Conservation (phyloP, 2,113 vertebrate genomes). For the Athene cunicularia region DNA sequence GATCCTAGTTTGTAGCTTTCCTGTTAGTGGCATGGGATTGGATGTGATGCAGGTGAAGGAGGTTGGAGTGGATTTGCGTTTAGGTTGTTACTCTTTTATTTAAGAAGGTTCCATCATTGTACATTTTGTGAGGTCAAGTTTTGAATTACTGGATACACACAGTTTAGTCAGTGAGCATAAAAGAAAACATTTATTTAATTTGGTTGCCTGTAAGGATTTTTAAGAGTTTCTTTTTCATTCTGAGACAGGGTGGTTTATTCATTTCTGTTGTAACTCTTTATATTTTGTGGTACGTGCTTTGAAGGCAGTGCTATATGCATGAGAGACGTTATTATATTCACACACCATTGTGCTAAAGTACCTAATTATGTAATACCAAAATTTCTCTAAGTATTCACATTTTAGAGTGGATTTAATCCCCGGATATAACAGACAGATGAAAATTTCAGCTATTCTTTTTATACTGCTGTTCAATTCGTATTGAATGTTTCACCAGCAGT, state of each 20-base stretch:
- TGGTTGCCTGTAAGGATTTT: not conserved
- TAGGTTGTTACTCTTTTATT: not conserved
- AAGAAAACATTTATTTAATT: not conserved
- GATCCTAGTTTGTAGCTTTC: not conserved
- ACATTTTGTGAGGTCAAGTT: not conserved
- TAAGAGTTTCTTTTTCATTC: not conserved
- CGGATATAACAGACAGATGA: not conserved
- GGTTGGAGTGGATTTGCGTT: fast-evolving
- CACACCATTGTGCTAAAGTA: not conserved
- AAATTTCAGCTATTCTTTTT: not conserved
- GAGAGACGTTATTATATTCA: not conserved
- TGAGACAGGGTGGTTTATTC: not conserved
- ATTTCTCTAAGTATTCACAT: not conserved
- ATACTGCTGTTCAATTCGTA: not conserved
- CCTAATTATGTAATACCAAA: not conserved
- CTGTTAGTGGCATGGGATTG: fast-evolving
- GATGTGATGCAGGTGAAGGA: fast-evolving
- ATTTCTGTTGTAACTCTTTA: not conserved
- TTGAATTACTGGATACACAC: not conserved
- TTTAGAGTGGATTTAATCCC: not conserved
- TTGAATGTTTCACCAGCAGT: not conserved
- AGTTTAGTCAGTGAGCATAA: not conserved
- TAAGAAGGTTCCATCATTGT: not conserved
- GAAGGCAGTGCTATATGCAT: not conserved
- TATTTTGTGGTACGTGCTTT: not conserved